Percentiles rank a stretch among this genome's conserved stretches.
phyloP scores from a whole-genome alignment of 2,113 vertebrate species.

The Garra rufa region DNA sequence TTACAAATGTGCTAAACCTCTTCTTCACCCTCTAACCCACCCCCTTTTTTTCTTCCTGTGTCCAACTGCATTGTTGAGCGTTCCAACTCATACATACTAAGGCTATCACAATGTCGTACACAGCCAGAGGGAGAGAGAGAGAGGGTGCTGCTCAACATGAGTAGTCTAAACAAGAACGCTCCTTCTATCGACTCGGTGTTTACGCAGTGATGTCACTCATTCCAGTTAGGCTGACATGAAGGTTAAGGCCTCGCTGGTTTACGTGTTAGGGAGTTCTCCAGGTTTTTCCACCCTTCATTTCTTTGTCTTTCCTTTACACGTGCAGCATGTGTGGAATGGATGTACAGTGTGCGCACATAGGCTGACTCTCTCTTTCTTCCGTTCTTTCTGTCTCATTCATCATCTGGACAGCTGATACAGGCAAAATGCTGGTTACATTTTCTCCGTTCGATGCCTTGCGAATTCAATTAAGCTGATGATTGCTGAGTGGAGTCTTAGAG shows the following conservation, averaged over 20 bases:
- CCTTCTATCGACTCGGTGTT: slow-evolving; percentile 53
- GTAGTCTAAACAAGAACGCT: slow-evolving; percentile 36
- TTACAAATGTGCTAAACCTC: slow-evolving; percentile 57
- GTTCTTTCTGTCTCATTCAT: slow-evolving; percentile 39
- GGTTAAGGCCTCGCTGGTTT: slow-evolving; percentile 37
- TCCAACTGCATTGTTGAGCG: slow-evolving; percentile 43
- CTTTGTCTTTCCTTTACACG: slow-evolving; percentile 14
- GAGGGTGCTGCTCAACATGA: slow-evolving; percentile 1
- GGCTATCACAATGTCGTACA: slow-evolving; percentile 40
- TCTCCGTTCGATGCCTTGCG: slow-evolving; percentile 43
- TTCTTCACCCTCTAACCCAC: slow-evolving; percentile 27
- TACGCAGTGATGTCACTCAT: slow-evolving; percentile 61
- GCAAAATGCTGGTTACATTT: slow-evolving; percentile 54
- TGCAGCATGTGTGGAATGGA: not conserved
- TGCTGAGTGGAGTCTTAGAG: slow-evolving; percentile 47
- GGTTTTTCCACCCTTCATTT: slow-evolving; percentile 13
- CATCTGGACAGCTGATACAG: slow-evolving; percentile 40
- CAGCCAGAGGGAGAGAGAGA: slow-evolving; percentile 21
- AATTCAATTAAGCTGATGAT: slow-evolving; percentile 55
- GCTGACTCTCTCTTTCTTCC: slow-evolving; percentile 21
- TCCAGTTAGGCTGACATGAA: slow-evolving; percentile 50
- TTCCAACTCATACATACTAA: slow-evolving; percentile 37
- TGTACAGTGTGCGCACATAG: not conserved
- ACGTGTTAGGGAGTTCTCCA: slow-evolving; percentile 9
- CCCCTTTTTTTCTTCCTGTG: slow-evolving; percentile 14